Base-by-base conservation (phyloP, 2,113 vertebrate species). In the Pelodiscus sinensis region DNA sequence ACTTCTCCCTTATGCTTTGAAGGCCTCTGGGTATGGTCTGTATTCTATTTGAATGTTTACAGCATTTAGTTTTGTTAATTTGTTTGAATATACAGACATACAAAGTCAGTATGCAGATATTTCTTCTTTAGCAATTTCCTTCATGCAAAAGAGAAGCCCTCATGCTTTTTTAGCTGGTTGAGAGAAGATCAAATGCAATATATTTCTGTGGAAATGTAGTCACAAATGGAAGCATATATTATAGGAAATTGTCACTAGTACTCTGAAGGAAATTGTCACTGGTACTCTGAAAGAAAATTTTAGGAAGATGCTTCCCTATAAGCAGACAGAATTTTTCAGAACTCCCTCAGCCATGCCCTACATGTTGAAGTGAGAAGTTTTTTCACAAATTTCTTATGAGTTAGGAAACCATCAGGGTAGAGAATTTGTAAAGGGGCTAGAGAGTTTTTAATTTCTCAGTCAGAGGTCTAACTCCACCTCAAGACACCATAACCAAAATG, bases 41-140 rank as follows among this genome's bases (percentile, higher is more conserved):
- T 51, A 88, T 82, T 92, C 58, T 94, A 18, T 91, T 75, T 82
- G 65, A 78, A 65, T 35, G 6, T 87, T 91, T 85, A 60, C 3
- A 35, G 15, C 71, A 50, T 86, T 35, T 79, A 18, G 80, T 6
- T 83, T 82, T 91, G 19, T 71, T 87, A 80, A 4, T 80, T 19
- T 11, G 55, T 87, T 71, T 44, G 44, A 77, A 24, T 55, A 25
- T 0, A 77, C 35, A 71, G 2, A 18, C 84, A 5, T n/a, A 86
- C 2, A 54, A 73, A 84, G 15, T 90, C 10, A 78, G 4, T 79
- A 16, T 80, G 38, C 79, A 38, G 58, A 22, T 51, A 25, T 16
- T 82, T 79, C 5, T 79, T 56, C 44, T 80, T 8, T 60, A 5
- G 65, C 14, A 18, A 1, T 82, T 35, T 9, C 75, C 86, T 2